A percentile compares a stretch with the other conserved stretches of the same genome.
These are phyloP conservation scores for Silvanus unidentatus DNA, from an alignment of 2,888 invertebrate species.

Conservation along the genomic window DNA sequence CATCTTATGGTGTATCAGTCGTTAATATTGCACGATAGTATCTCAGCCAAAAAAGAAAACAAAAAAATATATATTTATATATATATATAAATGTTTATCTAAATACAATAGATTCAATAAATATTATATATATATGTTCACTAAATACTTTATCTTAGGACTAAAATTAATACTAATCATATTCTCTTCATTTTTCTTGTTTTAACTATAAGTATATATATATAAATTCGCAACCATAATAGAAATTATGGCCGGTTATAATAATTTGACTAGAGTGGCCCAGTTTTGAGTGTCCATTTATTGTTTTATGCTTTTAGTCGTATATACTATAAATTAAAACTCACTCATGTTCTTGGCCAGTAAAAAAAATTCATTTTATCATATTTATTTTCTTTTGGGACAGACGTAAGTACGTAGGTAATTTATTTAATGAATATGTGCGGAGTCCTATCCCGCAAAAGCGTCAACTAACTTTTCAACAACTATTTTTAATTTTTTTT, in stretches of 20 bases:
- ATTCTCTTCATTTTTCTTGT: slow-evolving; percentile 42
- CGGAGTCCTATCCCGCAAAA: no score
- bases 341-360: no score
- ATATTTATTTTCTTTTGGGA: no score
- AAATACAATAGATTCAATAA: slow-evolving; percentile 45
- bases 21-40: slow-evolving; percentile 47
- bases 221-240: no score
- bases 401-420: no score
- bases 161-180: slow-evolving; percentile 44
- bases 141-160: slow-evolving; percentile 41
- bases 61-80: slow-evolving; percentile 22
- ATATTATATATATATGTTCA: slow-evolving; percentile 43
- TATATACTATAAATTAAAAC: neutral
- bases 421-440: no score
- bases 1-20: slow-evolving; percentile 42
- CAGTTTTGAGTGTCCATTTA: slow-evolving; percentile 20
- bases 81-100: slow-evolving; percentile 31
- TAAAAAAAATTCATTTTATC: no score
- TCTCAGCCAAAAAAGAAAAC: slow-evolving; percentile 41
- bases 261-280: slow-evolving; percentile 49
- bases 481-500: slow-evolving; percentile 31
- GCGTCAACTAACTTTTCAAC: slow-evolving; percentile 46
- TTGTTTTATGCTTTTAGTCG: neutral
- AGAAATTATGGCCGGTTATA: slow-evolving; percentile 34
- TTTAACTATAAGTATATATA: slow-evolving; percentile 3